Evolutionary conservation across 2,888 invertebrate genomes (phyloP).

Genomic region (Volucella inanis): DNA sequence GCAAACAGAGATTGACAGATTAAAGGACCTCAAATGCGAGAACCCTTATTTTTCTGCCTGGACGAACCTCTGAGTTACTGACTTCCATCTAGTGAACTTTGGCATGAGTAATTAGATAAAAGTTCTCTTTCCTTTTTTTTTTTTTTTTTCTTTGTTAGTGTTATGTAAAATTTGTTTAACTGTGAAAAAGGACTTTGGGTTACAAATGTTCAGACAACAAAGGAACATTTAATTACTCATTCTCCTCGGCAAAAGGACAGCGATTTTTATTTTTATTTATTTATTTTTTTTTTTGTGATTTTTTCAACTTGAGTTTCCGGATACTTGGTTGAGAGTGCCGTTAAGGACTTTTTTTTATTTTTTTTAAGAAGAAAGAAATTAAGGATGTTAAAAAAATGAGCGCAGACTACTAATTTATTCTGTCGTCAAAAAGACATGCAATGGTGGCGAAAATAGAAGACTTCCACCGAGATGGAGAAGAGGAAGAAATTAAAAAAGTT

Average conservation of each 20-base stretch:
- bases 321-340: slow-evolving; percentile 19
- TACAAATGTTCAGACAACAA: slow-evolving; percentile 48
- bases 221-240: slow-evolving; percentile 48
- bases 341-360: background rate
- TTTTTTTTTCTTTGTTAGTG: slow-evolving; percentile 41
- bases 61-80: background rate
- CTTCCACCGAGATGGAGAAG: background rate
- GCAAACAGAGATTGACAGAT: slow-evolving; percentile 32
- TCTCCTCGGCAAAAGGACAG: slow-evolving; percentile 2
- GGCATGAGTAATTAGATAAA: slow-evolving; percentile 54
- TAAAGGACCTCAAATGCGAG: background rate
- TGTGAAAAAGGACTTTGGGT: slow-evolving; percentile 34
- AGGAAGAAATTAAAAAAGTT: slow-evolving; percentile 12
- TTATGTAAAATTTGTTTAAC: slow-evolving; percentile 59
- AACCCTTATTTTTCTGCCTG: slow-evolving; percentile 39
- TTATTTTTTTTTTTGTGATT: background rate
- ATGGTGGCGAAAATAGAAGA: background rate
- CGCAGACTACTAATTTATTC: slow-evolving; percentile 50
- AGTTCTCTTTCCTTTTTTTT: background rate
- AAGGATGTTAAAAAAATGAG: slow-evolving; percentile 21
- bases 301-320: background rate
- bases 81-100: background rate
- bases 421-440: slow-evolving; percentile 27
- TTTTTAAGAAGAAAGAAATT: background rate
- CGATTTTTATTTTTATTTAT: too few relatives aligned